A percentile compares a stretch with the other conserved stretches of the same genome.
phyloP scores from a whole-genome alignment of 2,888 invertebrate genomes.

The Machimus rusticus region DNA sequence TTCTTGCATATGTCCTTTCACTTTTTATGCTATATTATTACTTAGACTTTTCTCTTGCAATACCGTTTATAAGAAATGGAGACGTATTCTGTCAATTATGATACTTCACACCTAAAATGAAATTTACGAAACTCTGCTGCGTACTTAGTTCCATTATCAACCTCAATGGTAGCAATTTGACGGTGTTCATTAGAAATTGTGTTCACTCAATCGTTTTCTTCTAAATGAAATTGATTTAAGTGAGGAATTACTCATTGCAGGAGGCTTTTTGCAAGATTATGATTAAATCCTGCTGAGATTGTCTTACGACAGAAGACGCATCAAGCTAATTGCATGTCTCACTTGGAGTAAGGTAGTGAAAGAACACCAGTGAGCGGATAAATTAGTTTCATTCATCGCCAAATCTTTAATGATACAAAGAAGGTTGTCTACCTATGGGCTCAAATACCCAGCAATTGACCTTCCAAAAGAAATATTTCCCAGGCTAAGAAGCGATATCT shows the following conservation, averaged over 20 bases:
- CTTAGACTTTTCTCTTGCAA: neutral
- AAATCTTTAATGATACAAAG: neutral
- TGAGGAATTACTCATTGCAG: neutral
- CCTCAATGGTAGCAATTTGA: neutral
- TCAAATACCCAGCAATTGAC: neutral
- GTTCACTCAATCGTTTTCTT: neutral
- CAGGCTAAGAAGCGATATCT: neutral
- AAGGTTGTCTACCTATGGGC: neutral
- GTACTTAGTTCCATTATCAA: neutral
- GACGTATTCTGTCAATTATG: neutral
- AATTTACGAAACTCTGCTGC: neutral
- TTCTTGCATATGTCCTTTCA: no score
- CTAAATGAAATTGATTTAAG: neutral
- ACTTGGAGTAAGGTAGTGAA: neutral
- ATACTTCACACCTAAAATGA: neutral
- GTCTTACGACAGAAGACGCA: neutral
- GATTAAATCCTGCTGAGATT: slow-evolving; percentile 18
- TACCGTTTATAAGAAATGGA: neutral
- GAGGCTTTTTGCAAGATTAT: neutral
- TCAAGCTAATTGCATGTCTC: neutral
- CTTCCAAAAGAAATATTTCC: neutral
- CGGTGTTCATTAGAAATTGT: neutral
- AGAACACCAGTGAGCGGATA: neutral
- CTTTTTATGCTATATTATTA: no score
- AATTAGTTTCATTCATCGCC: neutral